Conservation (phyloP, 1,140 invertebrate species). For the Phthorimaea operculella region DNA sequence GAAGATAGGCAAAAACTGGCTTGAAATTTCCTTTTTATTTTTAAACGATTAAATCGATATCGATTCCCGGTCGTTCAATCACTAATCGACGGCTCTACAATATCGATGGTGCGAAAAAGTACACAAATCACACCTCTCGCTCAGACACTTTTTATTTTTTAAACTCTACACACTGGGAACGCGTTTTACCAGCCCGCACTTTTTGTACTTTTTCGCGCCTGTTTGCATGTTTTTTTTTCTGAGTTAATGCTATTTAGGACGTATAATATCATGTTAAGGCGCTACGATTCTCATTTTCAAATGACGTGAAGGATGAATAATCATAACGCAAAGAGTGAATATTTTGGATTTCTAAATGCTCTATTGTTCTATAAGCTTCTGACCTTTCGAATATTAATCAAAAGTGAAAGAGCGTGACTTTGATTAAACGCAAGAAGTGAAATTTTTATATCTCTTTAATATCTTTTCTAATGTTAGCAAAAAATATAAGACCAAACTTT, state of each 20-base stretch:
- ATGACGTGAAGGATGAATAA: not conserved
- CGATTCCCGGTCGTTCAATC: conserved; percentile 31
- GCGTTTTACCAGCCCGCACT: conserved; percentile 31
- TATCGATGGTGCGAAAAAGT: conserved; percentile 54
- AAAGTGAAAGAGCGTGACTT: no score
- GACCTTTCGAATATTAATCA: no score
- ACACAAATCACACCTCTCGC: conserved; percentile 60
- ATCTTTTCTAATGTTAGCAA: no score
- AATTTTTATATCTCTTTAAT: no score
- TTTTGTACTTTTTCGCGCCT: conserved; percentile 17
- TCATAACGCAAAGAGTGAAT: no score
- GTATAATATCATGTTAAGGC: conserved; percentile 22
- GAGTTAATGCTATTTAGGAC: conserved; percentile 39
- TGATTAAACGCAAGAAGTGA: no score
- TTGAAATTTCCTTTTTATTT: not conserved
- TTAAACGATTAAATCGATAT: conserved; percentile 28
- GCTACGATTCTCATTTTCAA: not conserved
- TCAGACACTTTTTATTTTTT: conserved; percentile 31
- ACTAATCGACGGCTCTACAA: conserved; percentile 37
- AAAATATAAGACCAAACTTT: no score
- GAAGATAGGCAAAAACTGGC: not conserved
- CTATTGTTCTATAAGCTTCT: no score
- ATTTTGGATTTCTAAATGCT: no score
- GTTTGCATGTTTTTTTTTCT: conserved; percentile 22
- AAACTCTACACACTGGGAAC: conserved; percentile 29